Conservation (phyloP, 2,113 vertebrate species). For the Misgurnus anguillicaudatus region DNA sequence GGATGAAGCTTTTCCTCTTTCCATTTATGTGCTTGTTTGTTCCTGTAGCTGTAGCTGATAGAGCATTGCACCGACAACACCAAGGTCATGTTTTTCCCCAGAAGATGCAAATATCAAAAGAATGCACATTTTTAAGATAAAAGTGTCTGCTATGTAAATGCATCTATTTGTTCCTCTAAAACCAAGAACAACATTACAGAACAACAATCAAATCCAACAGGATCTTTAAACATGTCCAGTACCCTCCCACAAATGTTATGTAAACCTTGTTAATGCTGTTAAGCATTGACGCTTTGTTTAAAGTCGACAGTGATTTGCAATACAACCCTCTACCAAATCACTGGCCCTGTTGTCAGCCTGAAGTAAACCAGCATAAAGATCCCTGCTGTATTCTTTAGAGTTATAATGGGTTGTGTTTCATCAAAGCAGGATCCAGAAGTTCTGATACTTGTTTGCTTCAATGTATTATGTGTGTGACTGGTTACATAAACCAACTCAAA, state of each 20-base stretch:
- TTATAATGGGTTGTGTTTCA: slow-evolving; percentile 11
- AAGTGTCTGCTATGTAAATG: background rate
- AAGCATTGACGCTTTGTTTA: slow-evolving; percentile 40
- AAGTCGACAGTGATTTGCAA: slow-evolving; percentile 39
- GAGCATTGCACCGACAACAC: background rate
- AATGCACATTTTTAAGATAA: background rate
- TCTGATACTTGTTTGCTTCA: slow-evolving; percentile 24
- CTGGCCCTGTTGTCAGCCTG: background rate
- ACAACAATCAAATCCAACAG: background rate
- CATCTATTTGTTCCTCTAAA: background rate
- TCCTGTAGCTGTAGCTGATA: background rate
- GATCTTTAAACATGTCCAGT: background rate
- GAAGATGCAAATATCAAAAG: too few species aligned
- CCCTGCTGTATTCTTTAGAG: background rate
- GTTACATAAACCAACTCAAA: background rate
- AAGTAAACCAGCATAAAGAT: slow-evolving; percentile 2
- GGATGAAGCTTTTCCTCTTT: background rate
- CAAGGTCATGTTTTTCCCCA: background rate
- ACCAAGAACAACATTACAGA: background rate
- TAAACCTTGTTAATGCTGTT: slow-evolving; percentile 8
- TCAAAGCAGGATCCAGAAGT: background rate
- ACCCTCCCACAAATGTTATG: slow-evolving; percentile 23
- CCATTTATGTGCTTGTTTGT: background rate
- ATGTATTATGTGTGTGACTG: background rate
- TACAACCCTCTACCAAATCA: slow-evolving; percentile 34